Percentiles rank a stretch among this genome's conserved stretches.
These are phyloP conservation scores for Microcebus tavaratra DNA, from an alignment of 2,113 vertebrate genomes.

Conservation along the genomic window DNA sequence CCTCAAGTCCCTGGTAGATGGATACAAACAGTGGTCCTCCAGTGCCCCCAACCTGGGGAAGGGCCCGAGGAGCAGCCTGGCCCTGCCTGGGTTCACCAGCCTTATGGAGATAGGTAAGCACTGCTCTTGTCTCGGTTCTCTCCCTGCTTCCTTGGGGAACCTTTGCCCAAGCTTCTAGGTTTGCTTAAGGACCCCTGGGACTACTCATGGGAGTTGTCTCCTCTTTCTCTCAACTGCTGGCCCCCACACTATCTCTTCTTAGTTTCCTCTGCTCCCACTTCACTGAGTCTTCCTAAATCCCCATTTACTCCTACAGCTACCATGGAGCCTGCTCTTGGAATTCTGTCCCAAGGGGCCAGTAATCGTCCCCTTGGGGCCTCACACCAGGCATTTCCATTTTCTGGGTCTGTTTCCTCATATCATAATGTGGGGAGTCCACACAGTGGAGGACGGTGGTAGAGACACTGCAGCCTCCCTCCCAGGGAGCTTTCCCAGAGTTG, in stretches of 20 bases:
- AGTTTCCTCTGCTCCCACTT: neutral
- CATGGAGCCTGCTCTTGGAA: neutral
- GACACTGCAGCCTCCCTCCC: neutral
- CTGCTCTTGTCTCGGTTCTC: neutral
- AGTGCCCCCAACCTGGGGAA: conserved; percentile 95
- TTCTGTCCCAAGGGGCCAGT: neutral
- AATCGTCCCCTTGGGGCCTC: neutral
- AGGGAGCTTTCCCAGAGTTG: neutral
- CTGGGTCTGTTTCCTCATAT: neutral
- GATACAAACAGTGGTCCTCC: conserved; percentile 94
- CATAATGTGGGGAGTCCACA: neutral
- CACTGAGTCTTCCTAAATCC: neutral
- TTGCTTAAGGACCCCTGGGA: neutral
- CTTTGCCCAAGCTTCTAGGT: neutral
- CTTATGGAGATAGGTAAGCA: conserved; percentile 94
- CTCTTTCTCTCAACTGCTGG: neutral
- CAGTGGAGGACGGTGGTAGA: neutral
- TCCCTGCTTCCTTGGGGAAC: neutral
- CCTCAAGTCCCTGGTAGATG: conserved; percentile 91
- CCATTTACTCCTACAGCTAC: neutral
- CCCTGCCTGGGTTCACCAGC: conserved; percentile 94
- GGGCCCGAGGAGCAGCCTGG: conserved; percentile 91
- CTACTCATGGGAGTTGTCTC: neutral
- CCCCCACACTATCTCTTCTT: no score
- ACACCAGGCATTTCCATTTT: neutral